Percentiles rank a stretch among this genome's conserved stretches.
Conservation (phyloP, 2,888 invertebrate species). For the Exephanes ischioxanthus region DNA sequence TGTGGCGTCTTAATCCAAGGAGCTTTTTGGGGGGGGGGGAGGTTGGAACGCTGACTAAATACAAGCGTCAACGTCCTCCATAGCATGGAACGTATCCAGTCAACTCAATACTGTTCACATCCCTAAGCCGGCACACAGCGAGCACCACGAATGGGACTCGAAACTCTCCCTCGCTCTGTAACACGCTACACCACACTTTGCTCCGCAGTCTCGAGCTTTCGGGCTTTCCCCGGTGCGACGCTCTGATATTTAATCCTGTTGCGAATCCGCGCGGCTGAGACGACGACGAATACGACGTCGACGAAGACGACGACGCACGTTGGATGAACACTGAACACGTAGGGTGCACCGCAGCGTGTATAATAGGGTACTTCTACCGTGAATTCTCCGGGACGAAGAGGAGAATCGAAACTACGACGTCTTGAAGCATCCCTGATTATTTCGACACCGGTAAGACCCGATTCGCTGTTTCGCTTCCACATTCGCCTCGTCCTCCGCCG, state of each 20-base stretch:
- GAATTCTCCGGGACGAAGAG: constrained; percentile 41
- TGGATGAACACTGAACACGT: constrained; percentile 13
- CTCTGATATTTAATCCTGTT: constrained; percentile 57
- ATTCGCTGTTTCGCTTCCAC: constrained; percentile 15
- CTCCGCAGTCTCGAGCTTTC: constrained; percentile 14
- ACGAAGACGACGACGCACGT: constrained; percentile 43
- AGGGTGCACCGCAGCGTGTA: constrained; percentile 11
- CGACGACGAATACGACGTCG: constrained; percentile 18
- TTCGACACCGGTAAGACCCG: constrained; percentile 42
- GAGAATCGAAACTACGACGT: constrained; percentile 34
- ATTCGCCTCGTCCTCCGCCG: neutral
- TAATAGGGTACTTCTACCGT: constrained; percentile 31
- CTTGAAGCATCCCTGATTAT: constrained; percentile 61
- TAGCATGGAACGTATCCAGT: constrained; percentile 17
- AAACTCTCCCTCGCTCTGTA: constrained; percentile 11
- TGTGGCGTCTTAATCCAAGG: constrained; percentile 57
- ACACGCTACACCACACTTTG: constrained; percentile 16
- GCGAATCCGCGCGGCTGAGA: constrained; percentile 38
- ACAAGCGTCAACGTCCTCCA: constrained; percentile 52
- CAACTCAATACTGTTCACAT: constrained; percentile 32
- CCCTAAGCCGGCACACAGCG: too few species aligned
- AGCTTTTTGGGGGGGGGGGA: constrained; percentile 19
- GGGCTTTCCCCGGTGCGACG: constrained; percentile 28
- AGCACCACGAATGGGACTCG: neutral
- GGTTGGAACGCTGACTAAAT: constrained; percentile 60